phyloP scores from a whole-genome alignment of 2,797 vertebrate genomes.

The Clarias fuscus region DNA sequence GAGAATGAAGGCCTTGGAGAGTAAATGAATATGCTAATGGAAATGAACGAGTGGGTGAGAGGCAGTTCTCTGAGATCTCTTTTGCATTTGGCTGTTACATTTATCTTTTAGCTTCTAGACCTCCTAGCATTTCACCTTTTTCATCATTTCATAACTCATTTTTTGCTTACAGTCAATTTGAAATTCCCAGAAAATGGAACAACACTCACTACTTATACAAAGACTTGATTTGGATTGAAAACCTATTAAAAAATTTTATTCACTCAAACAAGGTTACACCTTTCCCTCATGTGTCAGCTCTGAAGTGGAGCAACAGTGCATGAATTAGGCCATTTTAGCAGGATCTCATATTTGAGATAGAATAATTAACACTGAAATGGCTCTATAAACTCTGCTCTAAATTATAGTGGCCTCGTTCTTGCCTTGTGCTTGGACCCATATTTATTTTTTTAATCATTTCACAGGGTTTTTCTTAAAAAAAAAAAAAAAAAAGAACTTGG shows the following conservation, averaged over 20 bases:
- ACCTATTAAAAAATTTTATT: constrained; percentile 9
- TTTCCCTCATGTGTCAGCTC: neutral
- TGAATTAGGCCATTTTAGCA: neutral
- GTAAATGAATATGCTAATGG: constrained; percentile 34
- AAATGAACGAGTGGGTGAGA: constrained; percentile 50
- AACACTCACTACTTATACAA: constrained; percentile 35
- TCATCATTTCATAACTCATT: neutral
- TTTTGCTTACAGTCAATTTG: constrained; percentile 32
- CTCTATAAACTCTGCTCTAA: neutral
- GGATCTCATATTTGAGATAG: neutral
- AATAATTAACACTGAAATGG: neutral
- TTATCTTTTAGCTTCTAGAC: constrained; percentile 4
- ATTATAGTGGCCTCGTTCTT: neutral
- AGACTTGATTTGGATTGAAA: constrained; percentile 33
- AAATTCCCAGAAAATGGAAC: constrained; percentile 35
- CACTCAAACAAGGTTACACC: neutral
- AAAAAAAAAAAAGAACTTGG: neutral
- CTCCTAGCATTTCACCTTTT: neutral
- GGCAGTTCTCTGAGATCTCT: constrained; percentile 8
- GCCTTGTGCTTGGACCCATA: neutral
- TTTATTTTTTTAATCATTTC: neutral
- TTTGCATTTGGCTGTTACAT: neutral
- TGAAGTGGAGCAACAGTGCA: constrained; percentile 8
- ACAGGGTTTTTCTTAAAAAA: neutral
- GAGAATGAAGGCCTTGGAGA: constrained; percentile 24